phyloP scores from a whole-genome alignment of 2,113 vertebrate genomes.

The Australoheros scitulus region DNA sequence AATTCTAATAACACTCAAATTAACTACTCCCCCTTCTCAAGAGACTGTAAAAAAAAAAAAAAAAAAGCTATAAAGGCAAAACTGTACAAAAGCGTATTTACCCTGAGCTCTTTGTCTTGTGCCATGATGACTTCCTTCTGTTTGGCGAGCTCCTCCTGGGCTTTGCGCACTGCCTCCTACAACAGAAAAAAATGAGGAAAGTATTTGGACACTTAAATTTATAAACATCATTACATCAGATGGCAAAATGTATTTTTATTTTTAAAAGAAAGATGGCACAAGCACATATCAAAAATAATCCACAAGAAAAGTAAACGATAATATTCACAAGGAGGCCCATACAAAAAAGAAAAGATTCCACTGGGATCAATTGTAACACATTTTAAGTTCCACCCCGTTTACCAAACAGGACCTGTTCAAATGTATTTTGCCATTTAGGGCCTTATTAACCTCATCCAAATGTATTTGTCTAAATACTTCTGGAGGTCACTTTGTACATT shows the following conservation, averaged over 20 bases:
- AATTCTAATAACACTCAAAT: too few species aligned
- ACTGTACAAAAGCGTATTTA: neutral
- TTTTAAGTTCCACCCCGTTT: neutral
- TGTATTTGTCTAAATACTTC: neutral
- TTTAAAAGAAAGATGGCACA: neutral
- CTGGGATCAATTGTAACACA: neutral
- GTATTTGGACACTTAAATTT: neutral
- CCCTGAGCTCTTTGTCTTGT: slow-evolving; percentile 87
- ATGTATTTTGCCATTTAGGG: too few species aligned
- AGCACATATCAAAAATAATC: neutral
- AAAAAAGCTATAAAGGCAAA: neutral
- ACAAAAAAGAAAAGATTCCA: neutral
- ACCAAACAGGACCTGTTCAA: too few species aligned
- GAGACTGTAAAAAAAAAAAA: neutral
- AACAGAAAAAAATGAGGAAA: neutral
- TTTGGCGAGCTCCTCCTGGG: slow-evolving; percentile 85
- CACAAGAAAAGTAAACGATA: neutral
- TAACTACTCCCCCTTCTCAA: neutral
- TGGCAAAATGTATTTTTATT: neutral
- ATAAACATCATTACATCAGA: neutral
- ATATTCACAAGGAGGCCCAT: neutral
- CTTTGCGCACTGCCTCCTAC: slow-evolving; percentile 86
- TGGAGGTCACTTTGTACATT: neutral
- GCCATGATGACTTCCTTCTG: slow-evolving; percentile 86
- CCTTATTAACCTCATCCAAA: neutral